Conservation (phyloP, 2,888 invertebrate genomes). For the Mesorhabditis belari region DNA sequence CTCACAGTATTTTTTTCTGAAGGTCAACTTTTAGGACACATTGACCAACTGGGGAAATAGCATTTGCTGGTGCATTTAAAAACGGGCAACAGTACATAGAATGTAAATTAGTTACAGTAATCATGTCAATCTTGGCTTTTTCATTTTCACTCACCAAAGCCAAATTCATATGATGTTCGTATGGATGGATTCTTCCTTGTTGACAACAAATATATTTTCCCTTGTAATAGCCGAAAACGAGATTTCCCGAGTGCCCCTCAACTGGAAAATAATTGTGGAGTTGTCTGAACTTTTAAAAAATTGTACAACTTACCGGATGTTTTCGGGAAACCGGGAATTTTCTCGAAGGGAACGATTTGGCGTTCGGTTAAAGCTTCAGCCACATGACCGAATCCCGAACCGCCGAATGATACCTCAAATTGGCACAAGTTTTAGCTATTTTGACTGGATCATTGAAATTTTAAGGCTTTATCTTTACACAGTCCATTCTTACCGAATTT, state of each 20-base stretch:
- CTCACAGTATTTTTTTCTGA: not conserved
- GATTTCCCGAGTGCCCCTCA: constrained; percentile 78
- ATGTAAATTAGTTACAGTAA: too few relatives aligned
- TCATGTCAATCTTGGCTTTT: too few relatives aligned
- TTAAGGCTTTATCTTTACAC: not conserved
- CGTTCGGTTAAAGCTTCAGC: not conserved
- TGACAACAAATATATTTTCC: constrained; percentile 80
- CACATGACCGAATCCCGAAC: constrained; percentile 71
- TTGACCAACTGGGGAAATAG: too few relatives aligned
- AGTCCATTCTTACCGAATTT: not conserved
- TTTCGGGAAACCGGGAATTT: not conserved
- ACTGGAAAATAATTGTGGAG: constrained; percentile 64
- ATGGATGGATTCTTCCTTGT: constrained; percentile 94
- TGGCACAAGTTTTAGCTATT: too few relatives aligned
- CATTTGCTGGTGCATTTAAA: too few relatives aligned
- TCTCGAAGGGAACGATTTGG: not conserved
- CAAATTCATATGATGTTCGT: constrained; percentile 80
- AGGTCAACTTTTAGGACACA: not conserved
- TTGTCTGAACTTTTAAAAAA: not conserved
- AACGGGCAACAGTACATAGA: too few relatives aligned
- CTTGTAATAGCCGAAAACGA: constrained; percentile 77
- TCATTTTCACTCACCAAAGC: constrained; percentile 74
- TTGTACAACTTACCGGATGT: not conserved
- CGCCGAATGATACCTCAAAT: constrained; percentile 77
- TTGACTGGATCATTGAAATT: too few relatives aligned